Percentiles rank a stretch among this genome's conserved stretches.
Evolutionary conservation across 2,797 vertebrate genomes (phyloP).

Genomic region (Monodelphis domestica): DNA sequence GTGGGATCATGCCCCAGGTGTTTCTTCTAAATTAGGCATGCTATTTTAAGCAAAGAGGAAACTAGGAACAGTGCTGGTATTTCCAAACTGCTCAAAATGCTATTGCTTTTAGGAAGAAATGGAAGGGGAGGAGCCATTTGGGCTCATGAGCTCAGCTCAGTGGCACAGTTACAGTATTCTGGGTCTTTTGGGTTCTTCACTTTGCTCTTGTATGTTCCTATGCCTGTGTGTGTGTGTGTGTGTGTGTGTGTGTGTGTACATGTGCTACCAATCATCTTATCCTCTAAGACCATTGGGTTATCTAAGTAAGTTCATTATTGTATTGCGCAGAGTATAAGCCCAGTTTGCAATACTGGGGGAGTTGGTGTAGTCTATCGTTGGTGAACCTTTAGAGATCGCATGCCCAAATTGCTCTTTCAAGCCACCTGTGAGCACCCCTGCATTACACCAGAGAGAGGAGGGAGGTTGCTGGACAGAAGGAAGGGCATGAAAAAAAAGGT

Average conservation of each 20-base stretch:
- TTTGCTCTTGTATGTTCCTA: background rate
- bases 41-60: slow-evolving; percentile 1
- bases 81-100: background rate
- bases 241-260: background rate
- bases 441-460: too few species aligned
- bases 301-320: background rate
- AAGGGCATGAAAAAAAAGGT: too few species aligned
- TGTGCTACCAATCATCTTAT: background rate
- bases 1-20: background rate
- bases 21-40: background rate
- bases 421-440: too few species aligned
- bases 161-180: background rate
- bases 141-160: background rate
- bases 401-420: too few species aligned
- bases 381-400: too few species aligned
- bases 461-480: too few species aligned
- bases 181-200: background rate
- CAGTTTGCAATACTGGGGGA: background rate
- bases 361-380: too few species aligned
- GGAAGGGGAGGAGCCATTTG: background rate
- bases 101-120: background rate
- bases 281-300: background rate
- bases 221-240: too few species aligned
- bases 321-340: background rate
- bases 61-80: background rate